Conservation (phyloP, 2,888 invertebrate species). For the Drosophila hamatofila region DNA sequence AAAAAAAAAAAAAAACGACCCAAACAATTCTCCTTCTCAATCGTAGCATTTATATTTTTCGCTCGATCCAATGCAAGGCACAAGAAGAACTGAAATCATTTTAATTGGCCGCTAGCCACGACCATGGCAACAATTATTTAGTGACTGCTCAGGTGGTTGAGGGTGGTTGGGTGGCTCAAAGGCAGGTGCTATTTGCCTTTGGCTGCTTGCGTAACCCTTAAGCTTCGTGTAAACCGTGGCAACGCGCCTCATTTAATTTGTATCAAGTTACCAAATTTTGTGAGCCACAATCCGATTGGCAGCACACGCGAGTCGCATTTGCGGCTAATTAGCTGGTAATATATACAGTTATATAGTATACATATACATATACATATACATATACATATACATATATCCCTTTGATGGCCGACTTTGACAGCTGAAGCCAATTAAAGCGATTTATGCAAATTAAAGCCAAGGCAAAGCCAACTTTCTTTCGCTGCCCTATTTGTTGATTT, state of each 20-base stretch:
- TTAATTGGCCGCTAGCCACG: conserved; percentile 66
- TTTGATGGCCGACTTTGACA: conserved; percentile 58
- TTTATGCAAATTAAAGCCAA: conserved; percentile 48
- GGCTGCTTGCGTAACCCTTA: conserved; percentile 45
- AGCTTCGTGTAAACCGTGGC: conserved; percentile 38
- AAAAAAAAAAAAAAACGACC: background rate
- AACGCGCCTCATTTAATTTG: conserved; percentile 56
- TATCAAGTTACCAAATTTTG: conserved; percentile 59
- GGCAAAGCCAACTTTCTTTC: conserved; percentile 1
- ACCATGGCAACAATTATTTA: conserved; percentile 51
- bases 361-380: conserved; percentile 8
- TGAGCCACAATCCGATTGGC: conserved; percentile 64
- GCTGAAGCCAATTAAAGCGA: conserved; percentile 61
- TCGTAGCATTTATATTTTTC: conserved; percentile 23
- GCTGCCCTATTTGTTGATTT: conserved; percentile 15
- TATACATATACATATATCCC: conserved; percentile 45
- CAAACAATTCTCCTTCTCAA: conserved; percentile 10
- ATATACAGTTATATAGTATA: background rate
- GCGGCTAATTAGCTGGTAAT: conserved; percentile 66
- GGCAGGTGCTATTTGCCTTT: conserved; percentile 20
- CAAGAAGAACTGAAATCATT: conserved; percentile 31
- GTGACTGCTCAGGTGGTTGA: conserved; percentile 11
- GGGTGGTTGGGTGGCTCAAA: background rate
- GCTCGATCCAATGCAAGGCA: conserved; percentile 19
- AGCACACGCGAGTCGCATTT: conserved; percentile 47